Evolutionary conservation across 2,888 invertebrate species (phyloP), one percentile per base, ranked within the genome.

Genomic region (Limnephilus lunatus): DNA sequence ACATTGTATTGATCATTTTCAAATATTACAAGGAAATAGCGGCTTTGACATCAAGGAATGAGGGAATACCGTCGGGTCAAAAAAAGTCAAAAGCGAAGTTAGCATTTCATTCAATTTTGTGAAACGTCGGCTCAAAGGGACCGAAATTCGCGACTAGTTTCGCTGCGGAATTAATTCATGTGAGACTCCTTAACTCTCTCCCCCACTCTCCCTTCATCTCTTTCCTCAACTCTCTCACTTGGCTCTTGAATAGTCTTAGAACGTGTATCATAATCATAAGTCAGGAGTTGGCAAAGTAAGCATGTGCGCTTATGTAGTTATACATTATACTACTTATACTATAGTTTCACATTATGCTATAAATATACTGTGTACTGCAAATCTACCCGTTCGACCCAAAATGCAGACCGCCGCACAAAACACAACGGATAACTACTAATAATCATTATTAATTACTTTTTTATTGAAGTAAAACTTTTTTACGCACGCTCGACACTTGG

Each of bases 71-170:
- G 88, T 30, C 82, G 3, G 90, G 90, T 81, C 48, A 30, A 82
- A 90, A 89, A 90, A 90, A 44, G 90, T 81, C 90, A 90, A 90
- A n/a, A 90, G 90, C n/a, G 35, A 44, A 90, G 81, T 44, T 83
- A 90, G 48, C 44, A 90, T 90, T 90, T 90, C 82, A 90, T 90
- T 90, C 90, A 90, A 90, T 90, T 90, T 90, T 82, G 82, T 7
- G 48, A 90, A 82, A 90, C 15, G 90, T 90, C 90, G 44, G 90
- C 81, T 82, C 90, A 90, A 90, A 90, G 90, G 90, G 90, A 90
- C 48, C 32, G 32, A 90, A 80, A 90, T 90, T 48, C 82, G 39
- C 88, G 39, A 82, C 82, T 90, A 81, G 90, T 83, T 81, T 53
- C 32, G 25, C 81, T 82, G 11, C 30, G 31, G 82, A 82, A 82